Conservation (phyloP, 2,888 invertebrate species). For the Drosophila helvetica region DNA sequence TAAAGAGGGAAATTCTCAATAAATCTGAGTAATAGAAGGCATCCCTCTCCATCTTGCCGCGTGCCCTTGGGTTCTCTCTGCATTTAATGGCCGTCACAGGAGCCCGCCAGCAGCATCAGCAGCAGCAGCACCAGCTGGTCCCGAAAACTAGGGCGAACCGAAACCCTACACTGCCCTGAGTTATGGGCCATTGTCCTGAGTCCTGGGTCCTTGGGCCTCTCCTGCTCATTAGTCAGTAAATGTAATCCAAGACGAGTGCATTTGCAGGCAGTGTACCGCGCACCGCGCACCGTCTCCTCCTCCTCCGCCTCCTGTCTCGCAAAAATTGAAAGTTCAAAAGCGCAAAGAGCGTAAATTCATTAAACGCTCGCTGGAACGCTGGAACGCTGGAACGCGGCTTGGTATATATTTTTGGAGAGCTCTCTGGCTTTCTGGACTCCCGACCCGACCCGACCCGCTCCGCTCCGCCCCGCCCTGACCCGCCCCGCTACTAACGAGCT, state of each 20-base stretch:
- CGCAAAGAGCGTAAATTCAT: slow-evolving; percentile 74
- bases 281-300: too few relatives aligned
- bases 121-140: neutral
- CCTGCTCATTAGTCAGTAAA: neutral
- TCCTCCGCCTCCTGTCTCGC: slow-evolving; percentile 13
- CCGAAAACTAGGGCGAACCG: neutral
- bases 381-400: slow-evolving; percentile 22
- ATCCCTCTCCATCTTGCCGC: neutral
- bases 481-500: slow-evolving; percentile 64
- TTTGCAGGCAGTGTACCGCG: neutral
- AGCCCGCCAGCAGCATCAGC: neutral
- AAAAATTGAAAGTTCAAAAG: slow-evolving; percentile 62
- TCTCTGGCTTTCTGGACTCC: slow-evolving; percentile 38
- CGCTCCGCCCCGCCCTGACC: slow-evolving; percentile 21
- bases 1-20: neutral
- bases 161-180: neutral
- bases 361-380: slow-evolving; percentile 54
- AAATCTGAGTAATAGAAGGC: neutral
- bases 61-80: slow-evolving; percentile 42
- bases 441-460: neutral
- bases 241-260: neutral
- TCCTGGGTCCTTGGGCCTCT: neutral
- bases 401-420: slow-evolving; percentile 7
- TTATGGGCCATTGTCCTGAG: neutral
- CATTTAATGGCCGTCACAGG: slow-evolving; percentile 56